Base-by-base conservation (phyloP, 1,140 invertebrate species). In the Luehdorfia chinensis region DNA sequence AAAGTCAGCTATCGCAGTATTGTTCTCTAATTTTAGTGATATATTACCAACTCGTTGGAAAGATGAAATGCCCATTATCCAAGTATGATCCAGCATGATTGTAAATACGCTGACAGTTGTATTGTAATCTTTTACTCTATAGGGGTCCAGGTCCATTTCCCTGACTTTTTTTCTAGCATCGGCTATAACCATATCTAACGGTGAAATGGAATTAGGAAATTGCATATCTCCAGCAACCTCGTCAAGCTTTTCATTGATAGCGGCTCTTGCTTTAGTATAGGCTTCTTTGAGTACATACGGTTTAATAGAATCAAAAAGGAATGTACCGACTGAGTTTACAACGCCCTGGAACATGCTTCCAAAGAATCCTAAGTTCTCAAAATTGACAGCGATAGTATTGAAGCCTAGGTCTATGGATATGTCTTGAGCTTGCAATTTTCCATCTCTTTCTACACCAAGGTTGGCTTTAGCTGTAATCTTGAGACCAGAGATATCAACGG, bases 121-220 rank as follows among this genome's bases (percentile, higher is more conserved):
- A 54, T 91, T 92, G 55, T 93, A 93, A 70, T 94, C 92, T 2
- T 90, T 87, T 1, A 94, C 55, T 64, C 89, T 88, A 55, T 91
- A 94, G 0, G 95, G 94, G 81, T 96, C 95, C 50, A 91, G 91
- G 4, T 90, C 89, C 80, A 91, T 90, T 23, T 90, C 79, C 5
- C 90, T 89, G 1, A 96, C 91, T 60, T 92, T 90, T 56, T 91
- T 92, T 5, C 94, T 87, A 0, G 88, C 89, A 63, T 94, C 92
- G 2, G 92, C 90, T 23, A 96, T 90, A 5, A 93, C 90, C 89
- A 94, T 93, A 60, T 96, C 94, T 31, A 96, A 87, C 0, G 94
- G 94, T 4, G 93, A 92, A 56, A 96, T 94, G 0, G 94, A 96
- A 75, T 96, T 96, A 0, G 94, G 94, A 61, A 96, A 93, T 30